Conservation (phyloP, 1,140 invertebrate genomes). For the Pseudomyrmex concolor region DNA sequence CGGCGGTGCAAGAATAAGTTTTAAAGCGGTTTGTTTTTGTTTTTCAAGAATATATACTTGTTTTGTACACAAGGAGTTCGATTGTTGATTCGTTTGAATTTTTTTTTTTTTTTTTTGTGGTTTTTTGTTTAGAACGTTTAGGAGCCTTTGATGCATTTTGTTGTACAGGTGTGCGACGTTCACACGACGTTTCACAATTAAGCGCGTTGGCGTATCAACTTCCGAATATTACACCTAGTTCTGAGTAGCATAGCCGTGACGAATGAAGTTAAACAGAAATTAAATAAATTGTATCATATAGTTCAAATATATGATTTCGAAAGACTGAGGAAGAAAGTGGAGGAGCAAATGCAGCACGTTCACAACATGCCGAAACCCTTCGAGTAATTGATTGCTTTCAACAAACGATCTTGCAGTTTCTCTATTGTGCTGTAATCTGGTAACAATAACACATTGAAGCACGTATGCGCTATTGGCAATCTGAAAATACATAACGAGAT, state of each 20-base stretch:
- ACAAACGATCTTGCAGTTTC: conserved; percentile 93
- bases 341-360: conserved; percentile 70
- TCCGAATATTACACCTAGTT: conserved; percentile 52
- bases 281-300: conserved; percentile 37
- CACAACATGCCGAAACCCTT: conserved; percentile 95
- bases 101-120: too few relatives aligned
- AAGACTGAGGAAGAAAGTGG: conserved; percentile 63
- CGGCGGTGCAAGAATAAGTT: conserved; percentile 56
- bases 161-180: conserved; percentile 37
- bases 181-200: background rate
- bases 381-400: conserved; percentile 96
- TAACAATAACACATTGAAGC: conserved; percentile 97
- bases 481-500: conserved; percentile 80
- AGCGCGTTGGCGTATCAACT: conserved; percentile 33
- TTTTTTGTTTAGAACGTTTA: conserved; percentile 39
- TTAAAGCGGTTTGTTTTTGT: conserved; percentile 36
- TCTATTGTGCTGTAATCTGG: conserved; percentile 95
- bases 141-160: conserved; percentile 25
- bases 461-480: conserved; percentile 95
- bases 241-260: conserved; percentile 21
- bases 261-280: conserved; percentile 19
- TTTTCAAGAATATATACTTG: conserved; percentile 44
- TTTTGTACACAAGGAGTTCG: conserved; percentile 47
- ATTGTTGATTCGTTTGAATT: conserved; percentile 57
- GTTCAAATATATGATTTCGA: conserved; percentile 70